These are phyloP conservation scores for Apodemia hepburni DNA, from an alignment of 2,888 invertebrate genomes.

Conservation along the genomic window DNA sequence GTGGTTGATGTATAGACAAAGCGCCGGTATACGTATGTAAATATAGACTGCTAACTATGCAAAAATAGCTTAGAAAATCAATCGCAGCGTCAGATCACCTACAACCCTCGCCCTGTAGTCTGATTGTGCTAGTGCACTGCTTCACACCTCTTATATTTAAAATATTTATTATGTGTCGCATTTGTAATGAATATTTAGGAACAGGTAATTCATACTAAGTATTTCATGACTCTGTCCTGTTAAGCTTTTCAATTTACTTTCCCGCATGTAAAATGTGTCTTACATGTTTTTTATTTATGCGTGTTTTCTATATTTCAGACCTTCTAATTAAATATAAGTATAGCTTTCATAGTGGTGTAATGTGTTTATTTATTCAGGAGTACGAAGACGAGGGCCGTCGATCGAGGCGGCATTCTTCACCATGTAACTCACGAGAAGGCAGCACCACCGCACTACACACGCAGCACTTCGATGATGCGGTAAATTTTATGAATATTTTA, in stretches of 20 bases:
- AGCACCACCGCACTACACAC: slow-evolving; percentile 82
- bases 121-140: slow-evolving; percentile 48
- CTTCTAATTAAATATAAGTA: background rate
- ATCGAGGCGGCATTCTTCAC: slow-evolving; percentile 85
- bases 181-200: background rate
- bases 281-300: slow-evolving; percentile 36
- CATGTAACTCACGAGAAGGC: slow-evolving; percentile 84
- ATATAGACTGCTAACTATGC: slow-evolving; percentile 32
- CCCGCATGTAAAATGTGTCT: slow-evolving; percentile 44
- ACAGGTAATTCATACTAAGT: slow-evolving; percentile 5
- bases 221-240: slow-evolving; percentile 3
- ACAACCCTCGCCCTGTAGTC: slow-evolving; percentile 55
- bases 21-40: background rate
- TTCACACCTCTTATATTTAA: slow-evolving; percentile 42
- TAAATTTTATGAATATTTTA: slow-evolving; percentile 49
- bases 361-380: slow-evolving; percentile 70
- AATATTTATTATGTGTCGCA: background rate
- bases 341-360: slow-evolving; percentile 31
- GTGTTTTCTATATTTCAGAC: slow-evolving; percentile 21
- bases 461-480: slow-evolving; percentile 82
- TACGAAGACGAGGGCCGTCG: slow-evolving; percentile 83
- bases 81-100: slow-evolving; percentile 55
- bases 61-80: slow-evolving; percentile 73
- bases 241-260: slow-evolving; percentile 37
- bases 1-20: background rate